These are phyloP conservation scores for Macrosiphum euphorbiae DNA, from an alignment of 2,888 invertebrate genomes.

Conservation along the genomic window DNA sequence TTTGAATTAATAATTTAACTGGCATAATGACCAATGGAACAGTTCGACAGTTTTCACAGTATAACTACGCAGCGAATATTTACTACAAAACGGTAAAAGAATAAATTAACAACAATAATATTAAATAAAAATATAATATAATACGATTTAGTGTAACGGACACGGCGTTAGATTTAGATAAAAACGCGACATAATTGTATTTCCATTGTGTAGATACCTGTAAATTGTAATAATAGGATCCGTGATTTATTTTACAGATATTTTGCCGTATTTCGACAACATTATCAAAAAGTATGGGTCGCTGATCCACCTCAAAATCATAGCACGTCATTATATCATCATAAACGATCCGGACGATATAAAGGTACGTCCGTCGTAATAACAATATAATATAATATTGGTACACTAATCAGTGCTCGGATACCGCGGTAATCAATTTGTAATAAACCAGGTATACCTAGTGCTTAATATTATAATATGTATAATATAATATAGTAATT, in stretches of 20 bases:
- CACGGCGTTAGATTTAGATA: neutral
- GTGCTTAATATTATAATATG: neutral
- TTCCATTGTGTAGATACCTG: neutral
- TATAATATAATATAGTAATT: no score
- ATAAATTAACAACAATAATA: no score
- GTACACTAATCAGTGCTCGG: neutral
- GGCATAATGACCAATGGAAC: no score
- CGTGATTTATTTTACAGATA: slow-evolving; percentile 57
- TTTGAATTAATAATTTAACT: no score
- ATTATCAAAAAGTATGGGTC: slow-evolving; percentile 50
- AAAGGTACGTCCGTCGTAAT: slow-evolving; percentile 56
- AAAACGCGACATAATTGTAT: neutral
- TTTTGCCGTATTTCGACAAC: slow-evolving; percentile 59
- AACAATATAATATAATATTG: neutral
- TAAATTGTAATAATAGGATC: no score
- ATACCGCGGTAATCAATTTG: neutral
- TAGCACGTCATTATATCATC: slow-evolving; percentile 60
- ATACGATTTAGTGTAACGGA: neutral
- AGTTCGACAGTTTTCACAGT: no score
- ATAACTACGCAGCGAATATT: no score
- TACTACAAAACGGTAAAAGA: no score
- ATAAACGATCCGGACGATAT: slow-evolving; percentile 65
- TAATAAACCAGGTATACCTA: neutral
- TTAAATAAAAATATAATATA: no score
- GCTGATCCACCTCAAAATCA: slow-evolving; percentile 57